Evolutionary conservation across 1,140 invertebrate species (phyloP), one percentile per base, ranked within the genome.

Genomic region (Anadara kagoshimensis): DNA sequence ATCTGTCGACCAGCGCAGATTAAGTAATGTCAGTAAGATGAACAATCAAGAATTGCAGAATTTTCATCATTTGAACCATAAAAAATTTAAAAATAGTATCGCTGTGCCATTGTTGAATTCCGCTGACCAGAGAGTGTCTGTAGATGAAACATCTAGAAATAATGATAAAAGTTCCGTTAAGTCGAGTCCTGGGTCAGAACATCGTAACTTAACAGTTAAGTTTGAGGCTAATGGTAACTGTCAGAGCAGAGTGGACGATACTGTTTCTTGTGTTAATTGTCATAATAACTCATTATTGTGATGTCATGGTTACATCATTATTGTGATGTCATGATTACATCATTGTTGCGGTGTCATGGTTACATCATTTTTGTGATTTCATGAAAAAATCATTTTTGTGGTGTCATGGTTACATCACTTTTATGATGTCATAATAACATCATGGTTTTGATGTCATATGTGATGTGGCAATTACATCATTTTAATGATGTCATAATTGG

Each of bases 1-100:
- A 49, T 84, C 85, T 1, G 61, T 83, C 1, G 85, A 85, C 56
- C 29, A 36, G 7, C 72, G 79, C 5, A 68, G 80, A 14, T 59
- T 63, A 12, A 82, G 81, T 59, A 73, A 73, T 41, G 64, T 51
- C 2, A 69, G 64, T 58, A 74, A 78, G 24, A 62, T 71, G n/a
- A 78, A 83, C 78, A 8, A 64, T 78, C 18, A 43, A 69, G 14
- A 49, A 18, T 1, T 24, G 47, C 14, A 78, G 53, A 59, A 57
- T 20, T 7, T 29, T 41, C 22, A 62, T 59, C 36, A 36, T 16
- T 54, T 65, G 0, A 26, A 45, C 7, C 57, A 59, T 18, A 53
- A 54, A 20, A 43, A 18, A 24, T 71, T 73, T 22, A 67, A 68
- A 44, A 74, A 73, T 62, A 77, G 72, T 54, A 67, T 69, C n/a